phyloP scores from a whole-genome alignment of 2,888 invertebrate species.

The Trichopoda pennipes region DNA sequence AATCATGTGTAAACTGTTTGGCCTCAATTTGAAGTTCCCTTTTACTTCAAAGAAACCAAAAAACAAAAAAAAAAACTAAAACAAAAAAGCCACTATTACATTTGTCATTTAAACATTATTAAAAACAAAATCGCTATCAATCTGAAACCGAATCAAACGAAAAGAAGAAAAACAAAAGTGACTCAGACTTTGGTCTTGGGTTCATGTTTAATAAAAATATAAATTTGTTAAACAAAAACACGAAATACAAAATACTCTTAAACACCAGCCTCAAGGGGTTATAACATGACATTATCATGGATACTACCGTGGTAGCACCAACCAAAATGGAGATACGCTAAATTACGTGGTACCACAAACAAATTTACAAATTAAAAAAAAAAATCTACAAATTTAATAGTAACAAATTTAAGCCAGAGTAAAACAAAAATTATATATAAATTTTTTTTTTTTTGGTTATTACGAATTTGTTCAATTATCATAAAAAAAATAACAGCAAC shows the following conservation, averaged over 20 bases:
- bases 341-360: slow-evolving; percentile 50
- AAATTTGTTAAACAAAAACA: slow-evolving; percentile 57
- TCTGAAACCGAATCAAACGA: background rate
- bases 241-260: slow-evolving; percentile 43
- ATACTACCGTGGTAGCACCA: slow-evolving; percentile 52
- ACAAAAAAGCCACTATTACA: background rate
- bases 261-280: slow-evolving; percentile 63
- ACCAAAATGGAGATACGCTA: slow-evolving; percentile 43
- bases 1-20: slow-evolving; percentile 29
- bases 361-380: background rate
- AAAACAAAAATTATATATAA: background rate
- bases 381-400: no score
- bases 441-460: background rate
- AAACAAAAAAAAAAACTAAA: background rate
- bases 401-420: background rate
- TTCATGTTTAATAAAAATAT: slow-evolving; percentile 51
- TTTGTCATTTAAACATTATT: slow-evolving; percentile 26
- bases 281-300: slow-evolving; percentile 57
- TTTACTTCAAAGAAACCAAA: slow-evolving; percentile 13
- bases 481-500: slow-evolving; percentile 28
- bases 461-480: slow-evolving; percentile 30
- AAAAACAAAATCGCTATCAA: slow-evolving; percentile 2
- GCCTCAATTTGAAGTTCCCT: slow-evolving; percentile 37
- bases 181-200: slow-evolving; percentile 38
- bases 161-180: slow-evolving; percentile 3